Conservation (phyloP, 2,888 invertebrate species). For the Crocallis elinguaria region DNA sequence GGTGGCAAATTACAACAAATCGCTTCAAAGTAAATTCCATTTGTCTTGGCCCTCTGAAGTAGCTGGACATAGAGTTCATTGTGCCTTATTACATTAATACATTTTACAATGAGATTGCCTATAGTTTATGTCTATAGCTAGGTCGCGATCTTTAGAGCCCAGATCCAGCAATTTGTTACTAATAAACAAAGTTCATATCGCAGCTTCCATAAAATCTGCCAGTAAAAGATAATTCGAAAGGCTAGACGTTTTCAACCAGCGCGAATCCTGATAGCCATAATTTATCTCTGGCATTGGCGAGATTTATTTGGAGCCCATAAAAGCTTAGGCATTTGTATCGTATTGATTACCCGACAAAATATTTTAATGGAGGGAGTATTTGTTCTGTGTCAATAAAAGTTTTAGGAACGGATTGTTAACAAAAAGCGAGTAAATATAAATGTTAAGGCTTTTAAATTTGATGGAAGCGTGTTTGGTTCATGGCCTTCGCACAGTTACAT, state of each 20-base stretch:
- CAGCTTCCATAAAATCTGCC: constrained; percentile 20
- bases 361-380: constrained; percentile 22
- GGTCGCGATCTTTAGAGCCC: neutral
- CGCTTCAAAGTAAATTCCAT: too few species aligned
- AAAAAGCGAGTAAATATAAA: constrained; percentile 1
- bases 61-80: too few species aligned
- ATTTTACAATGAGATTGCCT: too few species aligned
- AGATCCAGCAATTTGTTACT: neutral
- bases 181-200: constrained; percentile 3
- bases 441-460: neutral
- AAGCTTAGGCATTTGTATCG: constrained; percentile 15
- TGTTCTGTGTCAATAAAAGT: constrained; percentile 21
- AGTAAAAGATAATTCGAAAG: constrained; percentile 25
- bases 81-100: too few species aligned
- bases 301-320: constrained; percentile 26
- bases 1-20: too few species aligned
- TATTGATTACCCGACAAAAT: constrained; percentile 29
- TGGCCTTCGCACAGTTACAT: neutral
- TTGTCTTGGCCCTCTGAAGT: too few species aligned
- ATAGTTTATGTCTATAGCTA: too few species aligned
- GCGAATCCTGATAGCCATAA: constrained; percentile 23
- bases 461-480: neutral
- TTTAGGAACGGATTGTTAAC: constrained; percentile 18
- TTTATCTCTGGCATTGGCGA: constrained; percentile 25
- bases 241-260: constrained; percentile 20